Base-by-base conservation (phyloP, 2,113 vertebrate species). In the Brachyistius frenatus region DNA sequence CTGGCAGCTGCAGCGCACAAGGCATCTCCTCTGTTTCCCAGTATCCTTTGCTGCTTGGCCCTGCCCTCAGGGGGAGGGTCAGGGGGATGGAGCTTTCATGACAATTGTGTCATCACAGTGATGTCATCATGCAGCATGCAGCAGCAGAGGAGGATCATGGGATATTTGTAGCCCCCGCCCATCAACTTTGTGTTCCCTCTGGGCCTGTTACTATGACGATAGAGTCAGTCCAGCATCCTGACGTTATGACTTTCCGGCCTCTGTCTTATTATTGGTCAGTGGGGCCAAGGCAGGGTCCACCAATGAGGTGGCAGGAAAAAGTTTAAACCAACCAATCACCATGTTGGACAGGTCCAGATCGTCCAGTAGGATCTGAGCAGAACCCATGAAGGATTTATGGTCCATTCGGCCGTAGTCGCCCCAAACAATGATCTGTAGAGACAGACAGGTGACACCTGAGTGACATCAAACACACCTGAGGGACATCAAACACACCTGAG, bases 291-390 rank as follows among this genome's bases (percentile, higher is more conserved):
- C 97, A 30, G 97, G 96, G 91, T 99, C 98, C 93, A 99, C 96
- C 94, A 99, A 83, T 80, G 98, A 98, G 74, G 96, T 99, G 87
- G 97, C 96, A 66, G 98, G 98, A 76, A 99, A 99, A 64, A 99
- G 96, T 95, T 98, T 99, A 90, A 98, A 99, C 98, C 98, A 99
- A 89, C 98, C 98, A 86, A 99, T 99, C 91, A 99, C 98, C 98
- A 99, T 99, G 88, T 97, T 97, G 92, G 97, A 98, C 66, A 99
- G 93, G 84, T 99, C 98, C 85, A 99, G 94, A 88, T 99, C 98
- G 15, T 99, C 98, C 94, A 99, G 92, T 70, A 99, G 95, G 93
- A 99, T 98, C 94, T 99, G 98, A 89, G 96, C 97, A 31, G 97
- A 95, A 69, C 98, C 98, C 98, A 99, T 99, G 77, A 99, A 99